Base-by-base conservation (phyloP, 2,113 vertebrate species). In the Plecturocebus donacophilus region DNA sequence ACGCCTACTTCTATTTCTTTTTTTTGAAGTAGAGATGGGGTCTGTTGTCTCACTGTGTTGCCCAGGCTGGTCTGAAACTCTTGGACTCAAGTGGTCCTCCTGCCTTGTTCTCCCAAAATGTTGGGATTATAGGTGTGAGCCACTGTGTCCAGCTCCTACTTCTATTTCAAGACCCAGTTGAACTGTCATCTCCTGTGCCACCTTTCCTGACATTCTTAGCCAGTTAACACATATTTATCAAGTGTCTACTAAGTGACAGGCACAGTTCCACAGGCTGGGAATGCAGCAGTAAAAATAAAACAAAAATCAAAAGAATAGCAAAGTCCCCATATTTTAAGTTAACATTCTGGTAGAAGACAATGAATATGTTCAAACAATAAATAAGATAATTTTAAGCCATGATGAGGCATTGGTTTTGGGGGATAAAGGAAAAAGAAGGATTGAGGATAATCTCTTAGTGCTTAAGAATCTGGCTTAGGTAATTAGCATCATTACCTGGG, bases 181-280 rank as follows among this genome's bases (percentile, higher is more conserved):
- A 68, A 64, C 20, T 70, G 21, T 94, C 79, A 70, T 54, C 49
- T 85, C 91, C 20, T 6, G 16, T 61, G 73, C 83, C 40, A 82
- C 66, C 54, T 64, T 85, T 83, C 54, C 42, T 86, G 87, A 88
- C 71, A n/a, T 91, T 82, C 87, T 87, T 58, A 85, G 71, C 87
- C 54, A 68, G 83, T 61, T 66, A 66, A 68, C 87, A 58, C 32
- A 47, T 35, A 56, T 42, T 91, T 87, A 61, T 86, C 11, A 12
- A 75, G 76, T 56, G 17, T 11, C 49, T 49, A 30, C 9, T 25
- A 25, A 71, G 23, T n/a, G 80, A 71, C 56, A 45, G 68, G 21
- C n/a, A n/a, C n/a, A 47, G n/a, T 21, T 16, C 38, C 40, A 20
- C 23, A 61, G 76, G 21, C 49, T 30, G 30, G 27, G 40, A 47